Conservation (phyloP, 2,113 vertebrate genomes). For the Grammomys dolichurus region DNA sequence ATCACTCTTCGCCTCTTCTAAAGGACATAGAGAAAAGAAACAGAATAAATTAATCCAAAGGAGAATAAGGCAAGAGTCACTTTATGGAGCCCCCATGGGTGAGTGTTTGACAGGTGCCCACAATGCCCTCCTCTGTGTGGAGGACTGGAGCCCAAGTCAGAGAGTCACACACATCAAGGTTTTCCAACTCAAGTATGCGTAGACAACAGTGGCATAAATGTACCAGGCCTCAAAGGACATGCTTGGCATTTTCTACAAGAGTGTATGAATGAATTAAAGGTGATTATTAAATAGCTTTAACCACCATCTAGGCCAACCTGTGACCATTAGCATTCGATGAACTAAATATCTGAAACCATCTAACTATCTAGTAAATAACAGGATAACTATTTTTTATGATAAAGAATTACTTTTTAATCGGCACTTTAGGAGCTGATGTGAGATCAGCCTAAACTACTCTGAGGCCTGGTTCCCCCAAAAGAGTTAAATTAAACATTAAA, state of each 20-base stretch:
- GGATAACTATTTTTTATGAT: neutral
- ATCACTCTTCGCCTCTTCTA: neutral
- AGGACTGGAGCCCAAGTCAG: neutral
- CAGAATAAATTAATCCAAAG: neutral
- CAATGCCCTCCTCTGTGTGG: neutral
- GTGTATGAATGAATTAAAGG: neutral
- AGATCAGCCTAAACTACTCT: neutral
- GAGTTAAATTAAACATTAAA: neutral
- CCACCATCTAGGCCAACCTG: neutral
- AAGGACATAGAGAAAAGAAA: neutral
- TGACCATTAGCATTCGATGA: neutral
- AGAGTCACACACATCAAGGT: neutral
- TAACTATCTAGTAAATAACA: neutral
- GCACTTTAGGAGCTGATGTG: neutral
- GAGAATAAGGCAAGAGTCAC: neutral
- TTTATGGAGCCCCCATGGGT: accelerated
- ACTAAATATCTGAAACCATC: neutral
- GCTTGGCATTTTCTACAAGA: neutral
- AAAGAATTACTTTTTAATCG: neutral
- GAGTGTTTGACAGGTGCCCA: too few relatives aligned
- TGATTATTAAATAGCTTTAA: neutral
- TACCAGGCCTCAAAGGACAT: neutral
- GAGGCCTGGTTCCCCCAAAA: neutral
- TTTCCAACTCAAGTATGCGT: neutral
- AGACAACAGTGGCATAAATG: neutral